Conservation (phyloP, 2,797 vertebrate species). For the Thamnophis elegans region DNA sequence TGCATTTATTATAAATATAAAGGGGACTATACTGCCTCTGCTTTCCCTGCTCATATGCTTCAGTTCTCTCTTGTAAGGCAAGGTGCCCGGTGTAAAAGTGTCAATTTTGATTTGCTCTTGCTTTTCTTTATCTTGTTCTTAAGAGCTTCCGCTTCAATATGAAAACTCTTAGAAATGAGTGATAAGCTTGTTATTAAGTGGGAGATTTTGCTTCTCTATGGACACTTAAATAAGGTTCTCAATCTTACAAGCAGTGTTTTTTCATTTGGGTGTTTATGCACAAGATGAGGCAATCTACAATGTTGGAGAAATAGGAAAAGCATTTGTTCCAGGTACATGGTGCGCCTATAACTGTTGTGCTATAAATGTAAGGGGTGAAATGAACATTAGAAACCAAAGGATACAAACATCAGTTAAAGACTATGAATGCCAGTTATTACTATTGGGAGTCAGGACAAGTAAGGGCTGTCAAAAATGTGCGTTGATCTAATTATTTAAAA, state of each 20-base stretch:
- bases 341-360: background rate
- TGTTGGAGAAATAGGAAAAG: background rate
- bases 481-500: slow-evolving; percentile 61
- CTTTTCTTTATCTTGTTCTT: background rate
- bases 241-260: background rate
- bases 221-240: background rate
- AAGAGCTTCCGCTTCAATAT: background rate
- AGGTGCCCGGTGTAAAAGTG: background rate
- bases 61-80: background rate
- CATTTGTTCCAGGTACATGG: background rate
- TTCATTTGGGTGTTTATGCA: background rate
- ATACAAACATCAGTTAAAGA: slow-evolving; percentile 12
- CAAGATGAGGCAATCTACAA: background rate
- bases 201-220: background rate
- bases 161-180: background rate
- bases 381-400: background rate
- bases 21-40: background rate
- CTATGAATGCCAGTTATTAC: background rate
- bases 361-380: slow-evolving; percentile 18
- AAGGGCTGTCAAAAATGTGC: slow-evolving; percentile 47
- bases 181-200: background rate
- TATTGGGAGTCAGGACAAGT: slow-evolving; percentile 36
- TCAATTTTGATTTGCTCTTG: background rate
- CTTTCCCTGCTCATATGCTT: background rate
- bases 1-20: background rate